Evolutionary conservation across 2,888 invertebrate species (phyloP).

Genomic region (Bellardia bayeri): DNA sequence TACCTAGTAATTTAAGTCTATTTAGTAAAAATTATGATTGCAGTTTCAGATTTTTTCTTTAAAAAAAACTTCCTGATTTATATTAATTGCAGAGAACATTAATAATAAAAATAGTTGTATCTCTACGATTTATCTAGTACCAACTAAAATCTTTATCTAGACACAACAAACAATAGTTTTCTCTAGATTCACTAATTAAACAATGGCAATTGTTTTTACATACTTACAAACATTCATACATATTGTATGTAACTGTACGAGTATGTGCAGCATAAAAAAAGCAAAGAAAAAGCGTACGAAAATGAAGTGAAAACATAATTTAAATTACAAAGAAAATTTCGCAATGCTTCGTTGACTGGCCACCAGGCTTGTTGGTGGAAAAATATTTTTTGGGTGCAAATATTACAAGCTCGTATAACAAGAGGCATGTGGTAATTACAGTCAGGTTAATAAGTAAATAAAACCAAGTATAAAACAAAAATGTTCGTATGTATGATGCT

Average conservation of each 20-base stretch:
- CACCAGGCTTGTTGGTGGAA: conserved; percentile 67
- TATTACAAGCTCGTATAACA: conserved; percentile 65
- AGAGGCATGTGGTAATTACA: conserved; percentile 68
- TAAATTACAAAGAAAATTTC: conserved; percentile 66
- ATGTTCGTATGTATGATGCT: conserved; percentile 6
- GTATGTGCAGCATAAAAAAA: conserved; percentile 10
- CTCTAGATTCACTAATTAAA: conserved; percentile 26
- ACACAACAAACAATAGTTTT: conserved; percentile 24
- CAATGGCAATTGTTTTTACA: conserved; percentile 24
- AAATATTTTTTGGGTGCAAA: conserved; percentile 57
- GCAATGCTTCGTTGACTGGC: conserved; percentile 73
- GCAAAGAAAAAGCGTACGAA: conserved; percentile 14
- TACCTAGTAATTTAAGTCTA: conserved; percentile 18
- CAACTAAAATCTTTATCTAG: conserved; percentile 8
- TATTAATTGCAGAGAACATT: neutral
- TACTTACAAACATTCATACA: too few species aligned
- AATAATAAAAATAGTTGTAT: conserved; percentile 2
- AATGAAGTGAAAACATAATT: conserved; percentile 69
- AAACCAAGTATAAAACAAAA: neutral
- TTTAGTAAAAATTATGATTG: conserved; percentile 20
- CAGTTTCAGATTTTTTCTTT: neutral
- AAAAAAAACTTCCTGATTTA: conserved; percentile 13
- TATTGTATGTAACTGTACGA: neutral
- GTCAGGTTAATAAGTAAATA: conserved; percentile 59
- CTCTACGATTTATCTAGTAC: neutral